Conservation (phyloP, 2,888 invertebrate species). For the Bedellia somnulentella region DNA sequence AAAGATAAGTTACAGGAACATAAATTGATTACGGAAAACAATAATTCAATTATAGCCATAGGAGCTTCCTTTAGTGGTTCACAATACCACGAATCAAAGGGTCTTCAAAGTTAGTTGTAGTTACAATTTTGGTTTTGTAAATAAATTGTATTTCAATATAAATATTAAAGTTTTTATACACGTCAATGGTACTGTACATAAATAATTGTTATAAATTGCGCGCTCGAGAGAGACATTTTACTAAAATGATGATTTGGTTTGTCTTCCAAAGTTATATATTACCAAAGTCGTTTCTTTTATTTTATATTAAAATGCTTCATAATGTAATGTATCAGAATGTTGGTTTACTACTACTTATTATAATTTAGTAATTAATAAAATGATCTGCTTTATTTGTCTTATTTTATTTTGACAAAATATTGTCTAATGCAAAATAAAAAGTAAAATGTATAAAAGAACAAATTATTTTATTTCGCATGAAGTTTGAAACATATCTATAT, state of each 20-base stretch:
- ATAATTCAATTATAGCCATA: constrained; percentile 5
- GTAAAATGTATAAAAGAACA: no score
- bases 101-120: constrained; percentile 28
- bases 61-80: no score
- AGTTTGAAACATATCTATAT: constrained; percentile 53
- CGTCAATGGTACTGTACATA: constrained; percentile 17
- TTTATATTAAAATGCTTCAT: no score
- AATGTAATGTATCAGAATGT: not conserved
- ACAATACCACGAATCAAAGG: constrained; percentile 10
- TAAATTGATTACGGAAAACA: no score
- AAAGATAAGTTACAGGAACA: not conserved
- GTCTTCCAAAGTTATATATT: constrained; percentile 9
- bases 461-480: constrained; percentile 10
- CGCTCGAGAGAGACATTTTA: not conserved
- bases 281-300: no score
- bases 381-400: no score
- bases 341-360: no score
- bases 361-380: no score
- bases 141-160: constrained; percentile 32
- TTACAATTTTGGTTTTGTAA: constrained; percentile 36
- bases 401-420: no score
- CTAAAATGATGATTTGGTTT: constrained; percentile 4
- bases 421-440: no score
- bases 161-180: constrained; percentile 37
- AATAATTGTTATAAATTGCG: constrained; percentile 4